Evolutionary conservation across 2,797 vertebrate species (phyloP), one percentile per base, ranked within the genome.

Genomic region (Enteromius fasciolatus): DNA sequence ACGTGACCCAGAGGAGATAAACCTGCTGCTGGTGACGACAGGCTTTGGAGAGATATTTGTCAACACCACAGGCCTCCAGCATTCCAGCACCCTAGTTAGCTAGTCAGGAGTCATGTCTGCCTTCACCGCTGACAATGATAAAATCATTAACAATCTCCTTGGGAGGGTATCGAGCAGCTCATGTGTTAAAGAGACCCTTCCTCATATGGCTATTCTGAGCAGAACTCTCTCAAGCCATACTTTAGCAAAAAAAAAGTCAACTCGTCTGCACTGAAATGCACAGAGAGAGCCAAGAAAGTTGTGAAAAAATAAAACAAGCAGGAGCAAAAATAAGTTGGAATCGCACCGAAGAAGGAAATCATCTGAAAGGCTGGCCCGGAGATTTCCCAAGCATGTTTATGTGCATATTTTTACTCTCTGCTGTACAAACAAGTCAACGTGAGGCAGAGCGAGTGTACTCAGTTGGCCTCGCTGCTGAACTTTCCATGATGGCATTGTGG

Each of bases 261-360:
- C 36, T 48, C 23, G 70, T 81, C 66, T n/a, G 85, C 76, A 76
- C 72, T 50, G 41, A 54, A 73, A 54, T 39, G 14, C 44, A 63
- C 8, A 33, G 57, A 12, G 36, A 36, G 52, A 64, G 80, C 73
- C 84, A 78, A 76, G 74, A 66, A 44, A 39, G 44, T 54, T 33
- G 15, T 12, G 36, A 46, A 66, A 41, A 80, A 57, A 25, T 23
- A 33, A 52, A 74, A 48, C 17, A 17, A 73, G 78, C 18, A 39
- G 12, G 44, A 74, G 64, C 77, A 64, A 66, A 82, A 69, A 80
- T 80, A 50, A 48, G 61, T 76, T 61, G 18, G 66, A 44, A 81
- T 70, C 79, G 12, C 78, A 85, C 89, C 86, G 79, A 89, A 90
- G 83, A 91, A 85, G 90, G 88, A 89, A 83, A 79, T 88, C 66